phyloP scores from a whole-genome alignment of 2,888 invertebrate species.

The Sphaerophoria rueppellii region DNA sequence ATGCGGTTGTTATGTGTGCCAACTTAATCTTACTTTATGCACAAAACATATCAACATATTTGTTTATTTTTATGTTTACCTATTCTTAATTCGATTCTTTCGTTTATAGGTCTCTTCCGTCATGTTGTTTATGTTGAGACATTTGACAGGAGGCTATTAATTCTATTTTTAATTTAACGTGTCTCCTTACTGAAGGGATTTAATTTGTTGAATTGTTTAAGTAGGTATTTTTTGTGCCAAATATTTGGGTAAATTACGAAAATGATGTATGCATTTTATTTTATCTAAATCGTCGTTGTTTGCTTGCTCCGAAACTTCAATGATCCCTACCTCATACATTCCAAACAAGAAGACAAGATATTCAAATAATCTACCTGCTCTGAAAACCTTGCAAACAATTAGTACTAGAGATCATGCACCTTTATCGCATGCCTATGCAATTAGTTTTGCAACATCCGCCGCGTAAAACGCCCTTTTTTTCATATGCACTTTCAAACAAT shows the following conservation, averaged over 20 bases:
- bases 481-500: neutral
- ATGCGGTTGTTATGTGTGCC: neutral
- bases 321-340: no score
- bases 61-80: slow-evolving; percentile 15
- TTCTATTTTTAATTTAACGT: slow-evolving; percentile 60
- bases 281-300: no score
- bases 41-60: slow-evolving; percentile 1
- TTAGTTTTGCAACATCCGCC: slow-evolving; percentile 72
- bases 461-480: slow-evolving; percentile 56
- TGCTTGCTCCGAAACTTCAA: no score
- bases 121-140: slow-evolving; percentile 70
- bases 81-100: slow-evolving; percentile 57
- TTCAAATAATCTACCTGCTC: no score
- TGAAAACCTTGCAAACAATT: neutral
- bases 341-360: no score
- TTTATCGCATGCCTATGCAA: slow-evolving; percentile 66
- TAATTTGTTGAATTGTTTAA: slow-evolving; percentile 15
- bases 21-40: slow-evolving; percentile 8
- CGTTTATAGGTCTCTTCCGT: slow-evolving; percentile 60
- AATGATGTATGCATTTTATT: no score
- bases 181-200: neutral
- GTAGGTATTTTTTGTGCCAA: neutral
- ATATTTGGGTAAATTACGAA: slow-evolving; percentile 10
- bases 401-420: slow-evolving; percentile 46
- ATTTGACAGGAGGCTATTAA: slow-evolving; percentile 71